Conservation (phyloP, 2,113 vertebrate species). For the Myiozetetes cayanensis region DNA sequence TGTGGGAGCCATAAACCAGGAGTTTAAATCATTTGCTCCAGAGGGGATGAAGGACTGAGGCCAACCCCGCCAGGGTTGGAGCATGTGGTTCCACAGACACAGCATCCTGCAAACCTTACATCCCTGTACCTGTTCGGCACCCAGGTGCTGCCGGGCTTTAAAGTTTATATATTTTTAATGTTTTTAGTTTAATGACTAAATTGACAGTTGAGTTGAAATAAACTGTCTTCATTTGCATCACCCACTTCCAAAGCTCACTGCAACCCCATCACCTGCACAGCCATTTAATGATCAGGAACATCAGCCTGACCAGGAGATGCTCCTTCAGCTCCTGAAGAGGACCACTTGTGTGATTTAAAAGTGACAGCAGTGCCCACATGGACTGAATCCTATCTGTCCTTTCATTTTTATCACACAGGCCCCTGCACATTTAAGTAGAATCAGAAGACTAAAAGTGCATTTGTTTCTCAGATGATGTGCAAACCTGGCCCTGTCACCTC, state of each 20-base stretch:
- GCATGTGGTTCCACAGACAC: fast-evolving
- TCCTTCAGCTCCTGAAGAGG: not conserved
- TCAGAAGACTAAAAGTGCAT: not conserved
- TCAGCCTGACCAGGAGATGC: not conserved
- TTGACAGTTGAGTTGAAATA: not conserved
- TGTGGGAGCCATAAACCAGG: not conserved
- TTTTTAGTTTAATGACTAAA: not conserved
- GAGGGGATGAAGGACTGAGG: not conserved
- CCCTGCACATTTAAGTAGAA: not conserved
- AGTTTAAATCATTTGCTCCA: not conserved
- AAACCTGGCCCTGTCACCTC: not conserved
- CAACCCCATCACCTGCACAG: not conserved
- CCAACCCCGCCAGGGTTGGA: not conserved
- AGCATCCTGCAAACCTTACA: not conserved
- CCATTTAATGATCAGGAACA: not conserved
- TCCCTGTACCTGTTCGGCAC: fast-evolving
- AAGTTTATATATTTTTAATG: too few relatives aligned
- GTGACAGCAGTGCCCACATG: not conserved
- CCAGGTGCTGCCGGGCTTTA: not conserved
- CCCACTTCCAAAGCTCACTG: not conserved
- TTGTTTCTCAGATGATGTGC: not conserved
- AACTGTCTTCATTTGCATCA: not conserved
- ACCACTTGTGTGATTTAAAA: not conserved
- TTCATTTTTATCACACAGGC: not conserved
- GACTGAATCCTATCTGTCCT: not conserved